Conservation (phyloP, 2,888 invertebrate genomes). For the Acanthoscelides obtectus region DNA sequence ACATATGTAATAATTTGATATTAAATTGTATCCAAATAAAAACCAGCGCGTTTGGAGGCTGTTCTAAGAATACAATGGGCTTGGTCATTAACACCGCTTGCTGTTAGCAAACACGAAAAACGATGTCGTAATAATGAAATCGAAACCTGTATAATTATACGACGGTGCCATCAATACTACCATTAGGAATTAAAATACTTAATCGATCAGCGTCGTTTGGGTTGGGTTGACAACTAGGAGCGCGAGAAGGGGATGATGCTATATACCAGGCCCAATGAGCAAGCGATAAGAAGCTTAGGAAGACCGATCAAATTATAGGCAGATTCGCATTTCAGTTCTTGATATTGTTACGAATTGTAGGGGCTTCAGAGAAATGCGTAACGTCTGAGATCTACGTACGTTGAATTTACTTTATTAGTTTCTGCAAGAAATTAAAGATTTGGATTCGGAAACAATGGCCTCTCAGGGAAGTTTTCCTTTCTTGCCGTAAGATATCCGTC, state of each 20-base stretch:
- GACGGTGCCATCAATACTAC: background rate
- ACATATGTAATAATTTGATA: background rate
- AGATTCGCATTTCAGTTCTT: no score
- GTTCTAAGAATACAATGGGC: background rate
- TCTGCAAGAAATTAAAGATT: no score
- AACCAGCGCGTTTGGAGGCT: background rate
- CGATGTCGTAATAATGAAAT: background rate
- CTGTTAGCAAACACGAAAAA: background rate
- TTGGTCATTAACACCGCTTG: background rate
- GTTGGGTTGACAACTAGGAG: background rate
- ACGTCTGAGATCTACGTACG: no score
- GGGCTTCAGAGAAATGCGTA: no score
- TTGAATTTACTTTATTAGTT: no score
- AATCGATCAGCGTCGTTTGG: background rate
- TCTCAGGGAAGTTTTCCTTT: no score
- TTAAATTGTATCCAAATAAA: background rate
- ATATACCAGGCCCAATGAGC: no score
- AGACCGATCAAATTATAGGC: no score
- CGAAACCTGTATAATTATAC: background rate
- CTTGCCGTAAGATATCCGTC: no score
- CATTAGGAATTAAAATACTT: background rate
- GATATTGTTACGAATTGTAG: no score
- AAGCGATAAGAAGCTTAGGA: no score
- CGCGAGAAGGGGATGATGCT: background rate
- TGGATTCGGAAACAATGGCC: no score